Conservation (phyloP, 2,888 invertebrate genomes). For the Noctua fimbriata region DNA sequence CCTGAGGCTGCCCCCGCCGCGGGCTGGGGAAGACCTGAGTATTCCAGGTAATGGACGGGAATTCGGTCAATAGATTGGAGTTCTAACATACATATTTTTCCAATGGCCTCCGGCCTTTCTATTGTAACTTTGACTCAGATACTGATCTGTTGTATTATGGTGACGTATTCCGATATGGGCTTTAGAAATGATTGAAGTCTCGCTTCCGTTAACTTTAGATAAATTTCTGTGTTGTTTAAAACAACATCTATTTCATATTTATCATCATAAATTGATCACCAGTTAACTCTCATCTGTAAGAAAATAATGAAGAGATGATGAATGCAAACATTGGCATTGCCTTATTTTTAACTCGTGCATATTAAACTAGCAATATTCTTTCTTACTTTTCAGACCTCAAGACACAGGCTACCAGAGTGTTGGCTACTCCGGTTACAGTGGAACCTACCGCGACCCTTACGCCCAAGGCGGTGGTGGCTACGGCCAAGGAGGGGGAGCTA, state of each 20-base stretch:
- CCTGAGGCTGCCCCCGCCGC: conserved; percentile 82
- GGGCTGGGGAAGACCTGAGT: conserved; percentile 81
- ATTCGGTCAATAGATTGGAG: background rate
- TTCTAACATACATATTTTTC: background rate
- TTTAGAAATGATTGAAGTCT: background rate
- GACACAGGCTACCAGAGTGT: conserved; percentile 79
- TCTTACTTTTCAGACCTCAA: conserved; percentile 75
- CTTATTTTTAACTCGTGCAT: background rate
- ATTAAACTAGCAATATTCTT: background rate
- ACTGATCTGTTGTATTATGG: background rate
- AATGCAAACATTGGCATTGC: background rate
- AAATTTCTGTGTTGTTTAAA: background rate
- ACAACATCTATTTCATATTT: background rate
- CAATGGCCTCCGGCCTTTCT: background rate
- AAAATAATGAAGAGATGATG: background rate
- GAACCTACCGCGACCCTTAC: conserved; percentile 67
- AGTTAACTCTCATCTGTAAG: background rate
- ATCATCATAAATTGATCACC: background rate
- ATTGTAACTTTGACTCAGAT: background rate
- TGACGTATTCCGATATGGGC: background rate
- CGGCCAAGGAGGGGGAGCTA: conserved; percentile 35
- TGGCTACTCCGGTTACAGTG: conserved; percentile 61
- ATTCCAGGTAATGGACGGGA: conserved; percentile 76
- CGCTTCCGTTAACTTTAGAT: background rate
- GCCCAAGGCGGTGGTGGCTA: conserved; percentile 64